phyloP scores from a whole-genome alignment of 1,140 invertebrate species.

The Microvelia longipes region DNA sequence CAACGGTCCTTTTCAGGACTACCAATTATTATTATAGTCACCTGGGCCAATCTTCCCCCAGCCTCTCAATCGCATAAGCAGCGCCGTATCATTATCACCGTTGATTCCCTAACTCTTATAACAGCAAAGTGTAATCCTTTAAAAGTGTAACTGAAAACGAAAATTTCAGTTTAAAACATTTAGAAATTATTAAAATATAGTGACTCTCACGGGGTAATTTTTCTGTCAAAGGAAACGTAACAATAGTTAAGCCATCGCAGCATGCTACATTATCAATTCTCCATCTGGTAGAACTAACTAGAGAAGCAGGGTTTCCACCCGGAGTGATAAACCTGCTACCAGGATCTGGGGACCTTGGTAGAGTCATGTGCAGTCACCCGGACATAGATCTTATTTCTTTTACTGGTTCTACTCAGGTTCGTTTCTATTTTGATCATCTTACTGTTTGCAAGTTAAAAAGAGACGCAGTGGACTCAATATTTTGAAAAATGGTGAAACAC shows the following conservation, averaged over 20 bases:
- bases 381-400: slow-evolving; percentile 80
- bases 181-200: too few species aligned
- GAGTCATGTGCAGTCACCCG: slow-evolving; percentile 71
- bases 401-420: slow-evolving; percentile 69
- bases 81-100: too few species aligned
- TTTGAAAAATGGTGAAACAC: background rate
- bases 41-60: too few species aligned
- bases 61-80: too few species aligned
- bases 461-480: background rate
- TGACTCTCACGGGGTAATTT: slow-evolving; percentile 44
- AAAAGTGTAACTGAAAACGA: too few species aligned
- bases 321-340: slow-evolving; percentile 90
- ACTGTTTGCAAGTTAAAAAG: background rate
- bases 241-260: slow-evolving; percentile 48
- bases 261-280: slow-evolving; percentile 79
- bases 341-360: slow-evolving; percentile 63
- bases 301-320: slow-evolving; percentile 73
- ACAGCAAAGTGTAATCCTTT: too few species aligned
- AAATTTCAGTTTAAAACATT: too few species aligned
- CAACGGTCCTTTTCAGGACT: too few species aligned
- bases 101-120: too few species aligned
- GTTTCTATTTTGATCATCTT: background rate
- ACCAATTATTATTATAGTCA: too few species aligned
- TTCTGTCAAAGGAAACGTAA: slow-evolving; percentile 59
- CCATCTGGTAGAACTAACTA: slow-evolving; percentile 81